Evolutionary conservation across 2,888 invertebrate species (phyloP).

Genomic region (Spodoptera littoralis): DNA sequence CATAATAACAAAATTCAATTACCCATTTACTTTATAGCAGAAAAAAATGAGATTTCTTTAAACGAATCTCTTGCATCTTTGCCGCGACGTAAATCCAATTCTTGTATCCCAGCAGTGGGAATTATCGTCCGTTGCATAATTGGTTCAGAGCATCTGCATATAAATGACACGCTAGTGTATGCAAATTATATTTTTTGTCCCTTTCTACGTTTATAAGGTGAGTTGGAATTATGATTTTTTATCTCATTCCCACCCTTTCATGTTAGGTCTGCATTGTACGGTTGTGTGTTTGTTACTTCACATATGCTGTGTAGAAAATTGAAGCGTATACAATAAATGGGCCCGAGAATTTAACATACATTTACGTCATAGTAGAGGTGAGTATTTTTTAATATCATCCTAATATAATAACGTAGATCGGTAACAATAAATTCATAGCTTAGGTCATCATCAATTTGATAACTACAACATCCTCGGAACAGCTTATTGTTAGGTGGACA

Average conservation of each 20-base stretch:
- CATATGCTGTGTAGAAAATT: too few species aligned
- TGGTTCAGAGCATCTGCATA: conserved; percentile 59
- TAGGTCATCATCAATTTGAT: too few species aligned
- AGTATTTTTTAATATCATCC: too few species aligned
- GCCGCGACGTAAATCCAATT: conserved; percentile 37
- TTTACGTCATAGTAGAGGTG: too few species aligned
- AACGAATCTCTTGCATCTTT: conserved; percentile 18
- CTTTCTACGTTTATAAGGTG: conserved; percentile 14
- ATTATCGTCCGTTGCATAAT: conserved; percentile 55
- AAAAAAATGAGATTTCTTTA: conserved; percentile 8
- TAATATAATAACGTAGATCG: too few species aligned
- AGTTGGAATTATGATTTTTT: conserved; percentile 15
- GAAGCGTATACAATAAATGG: too few species aligned
- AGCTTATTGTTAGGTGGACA: too few species aligned
- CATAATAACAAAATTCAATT: conserved; percentile 5
- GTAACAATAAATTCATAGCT: too few species aligned
- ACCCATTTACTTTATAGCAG: background rate
- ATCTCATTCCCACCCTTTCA: conserved; percentile 1
- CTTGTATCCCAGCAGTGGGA: conserved; percentile 42
- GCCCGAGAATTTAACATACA: too few species aligned
- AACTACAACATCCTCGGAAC: too few species aligned
- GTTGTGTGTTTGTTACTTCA: too few species aligned
- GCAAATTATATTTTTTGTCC: conserved; percentile 46
- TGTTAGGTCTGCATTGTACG: background rate
- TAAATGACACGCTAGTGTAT: conserved; percentile 51